phyloP scores from a whole-genome alignment of 2,113 vertebrate genomes.

The Perccottus glenii region DNA sequence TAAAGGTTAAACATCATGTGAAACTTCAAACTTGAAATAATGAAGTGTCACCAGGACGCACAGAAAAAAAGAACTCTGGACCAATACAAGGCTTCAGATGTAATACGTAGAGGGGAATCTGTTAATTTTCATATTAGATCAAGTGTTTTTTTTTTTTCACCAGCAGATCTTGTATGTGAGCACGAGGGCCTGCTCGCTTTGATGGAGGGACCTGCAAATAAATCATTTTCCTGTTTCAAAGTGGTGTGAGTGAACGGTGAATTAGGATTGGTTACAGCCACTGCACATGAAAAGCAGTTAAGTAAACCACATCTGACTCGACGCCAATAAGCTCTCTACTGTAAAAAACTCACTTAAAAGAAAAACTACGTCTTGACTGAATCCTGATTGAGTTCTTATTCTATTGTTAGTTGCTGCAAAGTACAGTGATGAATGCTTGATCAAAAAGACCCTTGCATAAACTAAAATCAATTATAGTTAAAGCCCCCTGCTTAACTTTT shows the following conservation, averaged over 20 bases:
- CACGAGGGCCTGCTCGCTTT: slow-evolving; percentile 15
- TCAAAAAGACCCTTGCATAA: too few species aligned
- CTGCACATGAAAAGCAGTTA: not conserved
- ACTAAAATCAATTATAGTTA: too few species aligned
- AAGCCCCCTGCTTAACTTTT: too few species aligned
- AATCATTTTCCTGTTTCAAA: slow-evolving; percentile 33
- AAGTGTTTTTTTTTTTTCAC: slow-evolving; percentile 3
- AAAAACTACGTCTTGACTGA: not conserved
- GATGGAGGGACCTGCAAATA: slow-evolving; percentile 19
- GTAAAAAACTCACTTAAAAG: slow-evolving; percentile 8
- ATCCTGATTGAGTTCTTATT: not conserved
- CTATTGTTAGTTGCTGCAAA: not conserved
- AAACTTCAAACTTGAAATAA: not conserved
- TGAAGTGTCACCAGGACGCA: slow-evolving; percentile 29
- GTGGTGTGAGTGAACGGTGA: slow-evolving; percentile 8
- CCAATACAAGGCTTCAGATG: not conserved
- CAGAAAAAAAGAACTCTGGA: slow-evolving; percentile 11
- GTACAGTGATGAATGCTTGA: not conserved
- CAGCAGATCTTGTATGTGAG: slow-evolving; percentile 28
- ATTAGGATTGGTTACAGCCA: slow-evolving; percentile 1
- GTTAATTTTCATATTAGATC: not conserved
- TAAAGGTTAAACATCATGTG: slow-evolving; percentile 46
- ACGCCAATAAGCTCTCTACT: not conserved
- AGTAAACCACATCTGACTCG: slow-evolving; percentile 15
- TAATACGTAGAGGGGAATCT: not conserved